Conservation (phyloP, 2,888 invertebrate genomes). For the Sinohyriopsis cumingii region DNA sequence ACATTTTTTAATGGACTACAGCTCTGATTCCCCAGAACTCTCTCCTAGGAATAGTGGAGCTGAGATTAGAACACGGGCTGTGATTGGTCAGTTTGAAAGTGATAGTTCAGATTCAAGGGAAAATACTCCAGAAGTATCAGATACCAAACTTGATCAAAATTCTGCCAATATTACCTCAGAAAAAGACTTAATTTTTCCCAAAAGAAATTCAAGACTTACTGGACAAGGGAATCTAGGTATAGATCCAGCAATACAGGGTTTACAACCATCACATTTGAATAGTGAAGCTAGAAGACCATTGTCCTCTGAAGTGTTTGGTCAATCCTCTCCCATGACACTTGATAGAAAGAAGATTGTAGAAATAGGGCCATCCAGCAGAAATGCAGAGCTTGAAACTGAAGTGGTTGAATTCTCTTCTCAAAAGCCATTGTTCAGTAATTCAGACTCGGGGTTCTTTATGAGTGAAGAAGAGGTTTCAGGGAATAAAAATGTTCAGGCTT, state of each 20-base stretch:
- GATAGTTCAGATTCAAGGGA: too few species aligned
- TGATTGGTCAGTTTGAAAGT: background rate
- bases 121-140: too few species aligned
- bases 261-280: too few species aligned
- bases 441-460: background rate
- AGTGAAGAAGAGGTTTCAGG: conserved; percentile 1
- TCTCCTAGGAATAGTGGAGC: conserved; percentile 21
- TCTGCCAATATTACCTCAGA: background rate
- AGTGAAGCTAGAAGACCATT: too few species aligned
- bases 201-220: background rate
- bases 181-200: background rate
- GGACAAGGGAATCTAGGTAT: background rate
- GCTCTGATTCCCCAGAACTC: conserved; percentile 31
- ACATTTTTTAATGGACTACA: conserved; percentile 34
- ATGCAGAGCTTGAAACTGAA: conserved; percentile 45
- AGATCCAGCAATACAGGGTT: too few species aligned
- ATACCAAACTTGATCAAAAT: background rate
- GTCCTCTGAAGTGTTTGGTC: too few species aligned
- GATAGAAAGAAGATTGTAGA: conserved; percentile 24
- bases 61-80: conserved; percentile 3
- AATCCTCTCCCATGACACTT: too few species aligned
- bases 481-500: background rate
- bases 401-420: conserved; percentile 46
- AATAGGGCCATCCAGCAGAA: conserved; percentile 18
- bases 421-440: conserved; percentile 2